Percentiles rank a stretch among this genome's conserved stretches.
These are phyloP conservation scores for Papilio polytes DNA, from an alignment of 1,140 invertebrate species.

Conservation along the genomic window DNA sequence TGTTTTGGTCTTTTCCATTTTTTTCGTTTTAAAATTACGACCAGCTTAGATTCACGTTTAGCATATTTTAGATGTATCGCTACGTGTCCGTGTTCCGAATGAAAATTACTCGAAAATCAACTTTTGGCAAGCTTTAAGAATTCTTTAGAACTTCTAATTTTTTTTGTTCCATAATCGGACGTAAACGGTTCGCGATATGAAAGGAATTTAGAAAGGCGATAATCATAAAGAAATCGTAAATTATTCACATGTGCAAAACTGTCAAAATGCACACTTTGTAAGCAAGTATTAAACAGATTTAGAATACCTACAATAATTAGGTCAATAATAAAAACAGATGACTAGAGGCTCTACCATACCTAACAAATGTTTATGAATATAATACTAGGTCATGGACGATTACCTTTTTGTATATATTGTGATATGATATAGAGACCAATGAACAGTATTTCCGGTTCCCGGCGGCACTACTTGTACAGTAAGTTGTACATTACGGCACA, in stretches of 20 bases:
- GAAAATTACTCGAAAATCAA: slow-evolving; percentile 27
- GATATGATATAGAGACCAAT: slow-evolving; percentile 33
- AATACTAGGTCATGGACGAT: background rate
- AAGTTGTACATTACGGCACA: slow-evolving; percentile 30
- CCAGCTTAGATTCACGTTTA: slow-evolving; percentile 29
- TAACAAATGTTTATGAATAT: too few relatives aligned
- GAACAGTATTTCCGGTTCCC: slow-evolving; percentile 41
- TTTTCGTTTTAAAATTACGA: slow-evolving; percentile 44
- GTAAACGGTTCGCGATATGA: slow-evolving; percentile 7
- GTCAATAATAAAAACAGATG: background rate
- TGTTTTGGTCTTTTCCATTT: slow-evolving; percentile 63
- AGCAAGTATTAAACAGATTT: background rate
- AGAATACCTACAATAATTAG: background rate
- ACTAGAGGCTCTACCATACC: too few relatives aligned
- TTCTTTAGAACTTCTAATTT: background rate
- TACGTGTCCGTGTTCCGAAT: background rate
- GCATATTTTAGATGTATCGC: slow-evolving; percentile 39
- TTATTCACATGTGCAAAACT: background rate
- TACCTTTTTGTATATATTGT: slow-evolving; percentile 3
- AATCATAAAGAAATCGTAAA: background rate
- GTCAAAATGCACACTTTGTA: background rate
- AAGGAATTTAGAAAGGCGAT: slow-evolving; percentile 33
- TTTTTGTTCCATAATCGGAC: slow-evolving; percentile 18
- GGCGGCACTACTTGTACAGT: slow-evolving; percentile 41
- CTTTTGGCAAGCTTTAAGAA: slow-evolving; percentile 16